Base-by-base conservation (phyloP, 23 tunicate species). In the Clavelina lepadiformis region DNA sequence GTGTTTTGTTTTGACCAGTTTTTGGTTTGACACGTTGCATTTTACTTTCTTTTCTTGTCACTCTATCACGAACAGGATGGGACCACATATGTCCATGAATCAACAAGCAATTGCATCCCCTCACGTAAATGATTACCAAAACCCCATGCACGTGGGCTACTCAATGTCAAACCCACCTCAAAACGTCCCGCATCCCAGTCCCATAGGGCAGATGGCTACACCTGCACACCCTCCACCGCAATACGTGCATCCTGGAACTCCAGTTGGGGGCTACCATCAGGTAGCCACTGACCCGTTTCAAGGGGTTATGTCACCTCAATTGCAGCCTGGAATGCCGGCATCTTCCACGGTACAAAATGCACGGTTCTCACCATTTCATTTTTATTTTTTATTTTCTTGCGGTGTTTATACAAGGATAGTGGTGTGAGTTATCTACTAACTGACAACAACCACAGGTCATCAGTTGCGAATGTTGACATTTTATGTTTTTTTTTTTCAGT, bases 221-320 rank as follows among this genome's bases (percentile, higher is more conserved):
- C 68, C 78, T 24, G 68, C 58, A 27, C 78, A 72, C 38, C 72
- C 56, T 2, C 74, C 74, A 26, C 78, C 56, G 7, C 58, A 72
- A 28, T 41, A 38, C 32, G 32, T 38, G 38, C 78, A 72, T 58
- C 67, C 67, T 1, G 57, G 78, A 28, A 72, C 78, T 21, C 64
- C 78, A 11, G 35, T 22, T 2, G 67, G 67, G 29, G 64, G 58
- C 31, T 72, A 72, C 46, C 76, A 70, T 35, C 76, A 70, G 31
- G 76, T 63, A 15, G 57, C 49, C 33, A 59, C 31, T 22, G 78
- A 72, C 31, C 78, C 78, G 4, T 72, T 72, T 59, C 78, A 72
- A 58, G 78, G 78, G 47, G 78, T 72, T 3, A 72, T 72, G 68
- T 72, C 78, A 28, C 78, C 78, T 38, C 58, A 58, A 68, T 68